Evolutionary conservation across 2,797 vertebrate species (phyloP), one percentile per base, ranked within the genome.

Genomic region (Pelobates cultripes): DNA sequence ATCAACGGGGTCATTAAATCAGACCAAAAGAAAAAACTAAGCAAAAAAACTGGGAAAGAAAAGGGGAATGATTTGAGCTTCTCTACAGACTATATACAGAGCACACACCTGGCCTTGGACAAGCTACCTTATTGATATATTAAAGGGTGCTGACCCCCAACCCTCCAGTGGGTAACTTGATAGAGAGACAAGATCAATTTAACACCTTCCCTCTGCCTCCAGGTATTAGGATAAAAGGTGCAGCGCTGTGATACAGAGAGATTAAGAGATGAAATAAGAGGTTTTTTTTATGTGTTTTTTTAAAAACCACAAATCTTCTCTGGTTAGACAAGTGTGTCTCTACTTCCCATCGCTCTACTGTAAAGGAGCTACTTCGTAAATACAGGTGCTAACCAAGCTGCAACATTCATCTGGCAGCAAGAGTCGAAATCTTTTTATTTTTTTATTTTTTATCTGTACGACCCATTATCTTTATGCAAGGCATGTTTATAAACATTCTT

Each of bases 1-100:
- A 84, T 45, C 73, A 76, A 84, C 82, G 79, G 61, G 73, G 60
- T 84, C 82, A 84, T 74, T 79, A 76, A 28, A 79, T 83, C 68
- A 72, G 82, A 84, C 77, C 75, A 61, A 79, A 80, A 67, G 57
- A 69, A 74, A 51, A n/a, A 41, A 71, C 9, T 9, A 64, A 44
- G 61, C 1, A 57, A 78, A 51, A 51, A 51, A 5, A 51, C n/a
- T 6, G 47, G 10, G 47, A 5, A 51, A 28, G 28, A 28, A 28
- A 3, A 79, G 70, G 69, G 14, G 42, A 76, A 73, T 51, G 44
- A 9, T 44, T 17, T 71, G 66, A 79, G 67, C 47, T 67, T 79
- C 69, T 84, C 77, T 79, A 79, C 68, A 66, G 72, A 73, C 77
- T 84, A 80, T 79, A 68, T 80, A 79, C 77, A 80, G 61, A 75